Base-by-base conservation (phyloP, 1,140 invertebrate genomes). In the Procambarus clarkii region DNA sequence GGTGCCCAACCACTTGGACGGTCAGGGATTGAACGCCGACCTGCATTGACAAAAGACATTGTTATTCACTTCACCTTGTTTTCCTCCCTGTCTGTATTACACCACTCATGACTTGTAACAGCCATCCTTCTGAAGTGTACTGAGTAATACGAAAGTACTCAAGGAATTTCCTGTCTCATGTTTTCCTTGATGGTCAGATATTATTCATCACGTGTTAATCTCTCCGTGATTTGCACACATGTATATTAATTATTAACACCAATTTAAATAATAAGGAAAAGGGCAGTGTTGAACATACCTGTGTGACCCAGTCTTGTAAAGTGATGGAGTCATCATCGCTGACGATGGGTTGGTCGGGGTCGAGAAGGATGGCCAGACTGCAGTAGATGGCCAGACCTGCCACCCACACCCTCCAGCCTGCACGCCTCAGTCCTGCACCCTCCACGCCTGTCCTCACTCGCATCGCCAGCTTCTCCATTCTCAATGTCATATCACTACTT, bases 361-460 rank as follows among this genome's bases (percentile, higher is more conserved):
- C 60, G 15, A 86, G 71, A 9, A 85, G 11, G 71, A 86, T 71
- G 71, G 71, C 45, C 3, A 86, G 84, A 71, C 48, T 13, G 84
- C 69, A 74, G 84, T 86, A 86, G 45, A 86, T 74, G 18, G 21
- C 44, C 45, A 71, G 44, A 3, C 18, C 84, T 4, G 21, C 24
- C 84, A 77, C 71, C 84, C 84, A 86, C 8, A 86, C 69, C 48
- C 50, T 48, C 84, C 84, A 86, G 15, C 84, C 84, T 9, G 44
- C 84, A 4, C 44, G 18, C 45, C 46, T 76, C 64, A 77, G 2
- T 5, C 71, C 46, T 34, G 13, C 9, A 9, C 60, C n/a, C 21
- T 74, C 60, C 44, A 69, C 18, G 3, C 45, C n/a, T 3, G 13
- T 34, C 15, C 77, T 54, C 77, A 79, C 48, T n/a, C 48, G 44